Conservation (phyloP, 2,888 invertebrate species). For the Ophonus ardosiacus region DNA sequence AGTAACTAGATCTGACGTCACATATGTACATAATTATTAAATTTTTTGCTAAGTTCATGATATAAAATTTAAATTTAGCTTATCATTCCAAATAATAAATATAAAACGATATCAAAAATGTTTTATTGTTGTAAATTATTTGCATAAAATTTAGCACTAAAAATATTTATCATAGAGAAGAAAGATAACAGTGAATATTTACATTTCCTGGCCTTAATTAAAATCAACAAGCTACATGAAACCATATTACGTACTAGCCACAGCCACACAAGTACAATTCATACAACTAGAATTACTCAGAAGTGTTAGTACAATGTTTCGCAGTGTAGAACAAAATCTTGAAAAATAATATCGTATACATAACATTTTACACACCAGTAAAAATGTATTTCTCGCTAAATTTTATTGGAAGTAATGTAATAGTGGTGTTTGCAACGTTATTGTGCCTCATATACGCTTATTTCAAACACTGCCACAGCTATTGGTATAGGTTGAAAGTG, state of each 20-base stretch:
- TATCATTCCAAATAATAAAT: background rate
- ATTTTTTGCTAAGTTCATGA: background rate
- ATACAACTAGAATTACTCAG: background rate
- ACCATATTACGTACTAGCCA: background rate
- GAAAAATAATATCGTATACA: background rate
- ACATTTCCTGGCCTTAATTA: conserved; percentile 32
- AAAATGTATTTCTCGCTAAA: conserved; percentile 21
- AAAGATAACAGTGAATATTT: conserved; percentile 7
- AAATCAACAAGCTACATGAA: conserved; percentile 4
- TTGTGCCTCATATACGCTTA: conserved; percentile 68
- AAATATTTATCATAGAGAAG: conserved; percentile 6
- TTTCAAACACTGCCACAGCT: conserved; percentile 76
- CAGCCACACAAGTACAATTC: background rate
- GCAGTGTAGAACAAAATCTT: background rate
- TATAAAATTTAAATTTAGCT: background rate
- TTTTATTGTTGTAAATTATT: background rate
- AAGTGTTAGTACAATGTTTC: background rate
- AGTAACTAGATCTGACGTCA: no score
- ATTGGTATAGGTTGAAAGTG: conserved; percentile 81
- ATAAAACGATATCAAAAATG: background rate
- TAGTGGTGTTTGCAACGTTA: conserved; percentile 50
- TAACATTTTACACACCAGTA: background rate
- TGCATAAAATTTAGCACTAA: background rate
- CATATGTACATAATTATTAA: background rate
- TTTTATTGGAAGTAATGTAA: background rate